Evolutionary conservation across 2,797 vertebrate genomes (phyloP).

Genomic region (Enoplosus armatus): DNA sequence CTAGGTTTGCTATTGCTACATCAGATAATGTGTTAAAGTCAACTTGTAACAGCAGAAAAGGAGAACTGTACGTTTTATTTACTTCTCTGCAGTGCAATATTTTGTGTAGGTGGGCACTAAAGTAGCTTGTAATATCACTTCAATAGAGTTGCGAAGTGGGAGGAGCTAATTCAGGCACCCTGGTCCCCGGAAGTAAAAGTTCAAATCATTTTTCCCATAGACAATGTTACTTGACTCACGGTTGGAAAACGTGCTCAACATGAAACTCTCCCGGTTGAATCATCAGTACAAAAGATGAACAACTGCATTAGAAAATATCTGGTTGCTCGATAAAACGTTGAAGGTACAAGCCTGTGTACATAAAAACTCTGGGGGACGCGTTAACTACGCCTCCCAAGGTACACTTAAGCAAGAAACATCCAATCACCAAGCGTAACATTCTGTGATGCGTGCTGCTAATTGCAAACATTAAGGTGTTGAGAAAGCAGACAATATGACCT

Average conservation of each 20-base stretch:
- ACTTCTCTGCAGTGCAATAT: too few relatives aligned
- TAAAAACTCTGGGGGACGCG: too few relatives aligned
- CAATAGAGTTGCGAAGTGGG: neutral
- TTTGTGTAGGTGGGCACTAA: neutral
- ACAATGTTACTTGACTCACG: neutral
- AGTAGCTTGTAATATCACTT: neutral
- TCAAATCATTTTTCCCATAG: neutral
- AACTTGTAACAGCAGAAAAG: too few relatives aligned
- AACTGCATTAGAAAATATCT: neutral
- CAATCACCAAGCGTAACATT: too few relatives aligned
- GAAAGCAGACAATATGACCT: too few relatives aligned
- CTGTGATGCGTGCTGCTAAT: too few relatives aligned
- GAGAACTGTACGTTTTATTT: too few relatives aligned
- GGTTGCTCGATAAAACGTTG: neutral
- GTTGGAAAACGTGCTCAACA: neutral
- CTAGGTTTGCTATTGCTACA: neutral
- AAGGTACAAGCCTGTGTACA: too few relatives aligned
- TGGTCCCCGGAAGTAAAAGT: neutral
- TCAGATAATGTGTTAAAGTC: neutral
- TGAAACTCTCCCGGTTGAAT: neutral
- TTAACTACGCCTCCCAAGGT: too few relatives aligned
- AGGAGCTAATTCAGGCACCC: neutral
- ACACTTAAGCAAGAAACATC: too few relatives aligned
- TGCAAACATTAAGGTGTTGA: too few relatives aligned
- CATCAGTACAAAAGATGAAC: neutral